Evolutionary conservation across 53 echinoderm and acorn worm genomes (phyloP), one percentile per base, ranked within the genome.

Genomic region (Temnopleurus reevesii): DNA sequence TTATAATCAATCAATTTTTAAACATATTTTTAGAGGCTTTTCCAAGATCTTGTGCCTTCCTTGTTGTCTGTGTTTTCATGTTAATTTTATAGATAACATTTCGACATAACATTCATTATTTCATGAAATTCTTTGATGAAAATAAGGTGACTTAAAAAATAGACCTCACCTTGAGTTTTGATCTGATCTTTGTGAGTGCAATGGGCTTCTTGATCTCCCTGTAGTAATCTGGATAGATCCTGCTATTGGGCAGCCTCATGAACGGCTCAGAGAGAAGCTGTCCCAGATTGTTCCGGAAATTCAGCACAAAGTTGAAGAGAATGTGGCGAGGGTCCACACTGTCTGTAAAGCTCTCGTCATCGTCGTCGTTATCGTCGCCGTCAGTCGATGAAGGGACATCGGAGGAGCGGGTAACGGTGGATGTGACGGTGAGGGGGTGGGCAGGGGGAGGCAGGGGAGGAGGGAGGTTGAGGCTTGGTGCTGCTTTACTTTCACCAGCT

Each of bases 191-290:
- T 51, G 94, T 89, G 13, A 99, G 82, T 17, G 96, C 94, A 92
- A 96, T 91, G 12, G 99, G 99, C 31, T 94, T 90, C 55, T 94
- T 92, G 44, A 99, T 96, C 88, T 99, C 99, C 53, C 95, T 90
- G 56, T 99, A 99, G 88, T 99, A 99, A 55, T 99, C 99, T 0
- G 99, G 99, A 51, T 99, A 99, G 51, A 93, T 91, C 17, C 98
- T 90, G n/a, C 91, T 86, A 56, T 91, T 94, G 18, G 99, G 99
- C 60, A 99, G 66, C 31, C 99, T 89, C 94, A 94, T 94, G 90
- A 99, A 99, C 10, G 99, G 99, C 89, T 96, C 99, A 0, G 94
- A 94, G 12, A 96, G 89, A 30, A 99, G 56, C 77, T 96, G 96
- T 8, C 92, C 95, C 44, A 94, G 86, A 9, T 92, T 66, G 89